Evolutionary conservation across 2,113 vertebrate species (phyloP).

Genomic region (Progne subis): DNA sequence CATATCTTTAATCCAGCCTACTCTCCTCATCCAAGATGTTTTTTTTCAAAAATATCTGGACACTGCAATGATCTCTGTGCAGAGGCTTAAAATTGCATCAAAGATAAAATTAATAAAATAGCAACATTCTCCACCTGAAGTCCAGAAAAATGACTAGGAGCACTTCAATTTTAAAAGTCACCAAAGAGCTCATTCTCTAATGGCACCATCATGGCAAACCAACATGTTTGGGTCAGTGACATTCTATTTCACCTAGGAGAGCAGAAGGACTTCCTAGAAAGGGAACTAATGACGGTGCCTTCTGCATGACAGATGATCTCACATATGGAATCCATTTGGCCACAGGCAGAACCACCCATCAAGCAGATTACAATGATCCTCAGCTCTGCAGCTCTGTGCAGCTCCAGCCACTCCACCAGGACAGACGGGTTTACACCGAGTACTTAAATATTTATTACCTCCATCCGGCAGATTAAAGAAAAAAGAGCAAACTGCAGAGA

Average conservation of each 20-base stretch:
- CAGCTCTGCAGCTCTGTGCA: neutral
- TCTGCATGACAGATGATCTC: neutral
- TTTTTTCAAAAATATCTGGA: neutral
- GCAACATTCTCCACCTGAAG: neutral
- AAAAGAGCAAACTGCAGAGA: neutral
- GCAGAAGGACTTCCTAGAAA: neutral
- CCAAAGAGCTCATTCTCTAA: neutral
- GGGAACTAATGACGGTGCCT: neutral
- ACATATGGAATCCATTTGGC: constrained; percentile 49
- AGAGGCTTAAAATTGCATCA: neutral
- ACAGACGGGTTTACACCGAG: neutral
- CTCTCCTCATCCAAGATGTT: neutral
- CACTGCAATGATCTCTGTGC: neutral
- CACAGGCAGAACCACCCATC: neutral
- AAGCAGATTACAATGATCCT: neutral
- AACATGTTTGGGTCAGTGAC: neutral
- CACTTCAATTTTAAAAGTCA: neutral
- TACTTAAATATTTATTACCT: neutral
- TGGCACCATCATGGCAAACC: neutral
- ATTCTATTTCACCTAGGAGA: neutral
- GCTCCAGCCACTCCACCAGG: neutral
- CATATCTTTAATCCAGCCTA: neutral
- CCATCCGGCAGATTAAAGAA: neutral
- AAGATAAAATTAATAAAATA: neutral
- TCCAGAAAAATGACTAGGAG: neutral